phyloP scores from a whole-genome alignment of 92 coral and sea anemone species.

The Palythoa grandis region DNA sequence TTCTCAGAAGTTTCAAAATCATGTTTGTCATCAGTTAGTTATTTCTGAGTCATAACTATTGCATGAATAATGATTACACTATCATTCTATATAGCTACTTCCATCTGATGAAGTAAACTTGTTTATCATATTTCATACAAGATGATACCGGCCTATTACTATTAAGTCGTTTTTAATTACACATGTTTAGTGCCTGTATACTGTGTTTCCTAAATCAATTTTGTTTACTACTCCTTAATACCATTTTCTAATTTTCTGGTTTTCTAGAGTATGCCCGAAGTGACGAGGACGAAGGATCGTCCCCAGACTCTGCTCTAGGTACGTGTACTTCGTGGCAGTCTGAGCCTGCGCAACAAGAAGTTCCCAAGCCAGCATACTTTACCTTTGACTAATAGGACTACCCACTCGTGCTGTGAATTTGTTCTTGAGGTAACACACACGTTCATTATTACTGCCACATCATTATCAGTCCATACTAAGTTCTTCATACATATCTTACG shows the following conservation, averaged over 20 bases:
- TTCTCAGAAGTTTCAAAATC: too few relatives aligned
- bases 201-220: background rate
- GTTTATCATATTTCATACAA: too few relatives aligned
- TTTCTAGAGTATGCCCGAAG: conserved; percentile 72
- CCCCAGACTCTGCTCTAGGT: conserved; percentile 99
- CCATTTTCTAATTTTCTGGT: background rate
- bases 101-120: too few relatives aligned
- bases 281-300: conserved; percentile 94
- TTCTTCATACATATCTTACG: conserved; percentile 69
- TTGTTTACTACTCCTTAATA: background rate
- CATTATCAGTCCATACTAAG: conserved; percentile 55
- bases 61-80: too few relatives aligned
- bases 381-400: conserved; percentile 85
- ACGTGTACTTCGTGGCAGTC: conserved; percentile 95
- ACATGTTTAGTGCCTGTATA: background rate
- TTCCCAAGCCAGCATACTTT: conserved; percentile 86
- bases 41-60: too few relatives aligned
- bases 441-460: conserved; percentile 53
- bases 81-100: too few relatives aligned
- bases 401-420: conserved; percentile 52
- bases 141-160: too few relatives aligned
- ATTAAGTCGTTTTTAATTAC: too few relatives aligned
- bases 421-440: conserved; percentile 82
- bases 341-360: conserved; percentile 88
- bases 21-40: too few relatives aligned